These are phyloP conservation scores for Rhinichthys klamathensis DNA, from an alignment of 2,113 vertebrate genomes.

Conservation along the genomic window DNA sequence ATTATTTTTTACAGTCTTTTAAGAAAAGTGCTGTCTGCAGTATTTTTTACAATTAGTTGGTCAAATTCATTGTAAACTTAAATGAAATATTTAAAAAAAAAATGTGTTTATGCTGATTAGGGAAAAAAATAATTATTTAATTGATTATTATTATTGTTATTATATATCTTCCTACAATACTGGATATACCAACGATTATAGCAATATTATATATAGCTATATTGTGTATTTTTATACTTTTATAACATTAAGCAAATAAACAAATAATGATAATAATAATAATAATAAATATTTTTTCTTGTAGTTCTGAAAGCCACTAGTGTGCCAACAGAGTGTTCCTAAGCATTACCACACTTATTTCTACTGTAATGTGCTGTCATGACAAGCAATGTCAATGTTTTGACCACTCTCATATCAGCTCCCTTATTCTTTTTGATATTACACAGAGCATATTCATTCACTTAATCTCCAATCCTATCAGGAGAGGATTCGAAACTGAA, in stretches of 20 bases:
- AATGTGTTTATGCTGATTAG: not conserved
- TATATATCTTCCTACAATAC: not conserved
- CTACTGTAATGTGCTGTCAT: slow-evolving; percentile 4
- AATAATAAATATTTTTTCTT: too few relatives aligned
- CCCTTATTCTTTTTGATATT: slow-evolving; percentile 14
- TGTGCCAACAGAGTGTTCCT: not conserved
- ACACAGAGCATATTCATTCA: slow-evolving; percentile 28
- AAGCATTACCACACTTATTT: not conserved
- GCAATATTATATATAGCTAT: not conserved
- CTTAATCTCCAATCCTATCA: slow-evolving; percentile 43
- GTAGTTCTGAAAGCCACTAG: not conserved
- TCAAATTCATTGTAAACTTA: not conserved
- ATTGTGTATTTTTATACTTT: not conserved
- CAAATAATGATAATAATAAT: not conserved
- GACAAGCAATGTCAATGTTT: slow-evolving; percentile 26
- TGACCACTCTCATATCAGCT: slow-evolving; percentile 24
- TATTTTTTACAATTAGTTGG: not conserved
- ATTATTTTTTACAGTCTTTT: not conserved
- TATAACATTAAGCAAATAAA: not conserved
- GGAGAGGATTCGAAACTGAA: slow-evolving; percentile 46
- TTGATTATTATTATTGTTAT: not conserved
- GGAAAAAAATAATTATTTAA: not conserved
- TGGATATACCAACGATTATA: not conserved
- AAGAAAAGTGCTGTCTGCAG: not conserved
- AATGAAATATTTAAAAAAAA: not conserved